Conservation (phyloP, 2,888 invertebrate genomes). For the Cephus nigrinus region DNA sequence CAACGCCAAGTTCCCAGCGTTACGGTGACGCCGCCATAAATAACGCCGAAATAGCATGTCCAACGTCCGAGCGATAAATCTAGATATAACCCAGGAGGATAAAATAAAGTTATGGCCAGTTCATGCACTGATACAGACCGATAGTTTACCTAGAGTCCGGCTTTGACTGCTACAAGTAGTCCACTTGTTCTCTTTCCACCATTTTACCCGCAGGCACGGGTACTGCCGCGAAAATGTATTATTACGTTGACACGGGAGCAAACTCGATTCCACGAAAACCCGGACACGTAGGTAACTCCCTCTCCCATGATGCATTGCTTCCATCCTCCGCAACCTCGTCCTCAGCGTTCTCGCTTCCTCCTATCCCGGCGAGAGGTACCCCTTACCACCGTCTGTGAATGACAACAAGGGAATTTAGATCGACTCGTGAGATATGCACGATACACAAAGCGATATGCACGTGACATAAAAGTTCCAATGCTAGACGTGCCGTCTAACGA, state of each 20-base stretch:
- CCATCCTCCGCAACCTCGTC: neutral
- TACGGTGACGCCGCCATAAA: conserved; percentile 41
- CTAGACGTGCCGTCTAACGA: neutral
- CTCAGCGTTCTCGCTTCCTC: neutral
- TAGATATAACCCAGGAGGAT: conserved; percentile 48
- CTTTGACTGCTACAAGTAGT: conserved; percentile 39
- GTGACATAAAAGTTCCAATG: neutral
- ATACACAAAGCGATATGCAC: neutral
- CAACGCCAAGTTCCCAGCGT: conserved; percentile 13
- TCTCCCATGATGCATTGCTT: neutral
- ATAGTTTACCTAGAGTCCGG: conserved; percentile 41
- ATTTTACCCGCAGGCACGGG: neutral
- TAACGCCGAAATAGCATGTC: conserved; percentile 52
- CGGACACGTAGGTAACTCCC: conserved; percentile 35
- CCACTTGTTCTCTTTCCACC: conserved; percentile 2
- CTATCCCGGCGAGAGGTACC: neutral
- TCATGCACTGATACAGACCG: conserved; percentile 49
- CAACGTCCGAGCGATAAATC: conserved; percentile 53
- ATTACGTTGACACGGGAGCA: conserved; percentile 49
- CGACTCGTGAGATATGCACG: neutral
- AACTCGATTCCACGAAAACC: conserved; percentile 46
- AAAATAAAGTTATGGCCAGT: conserved; percentile 55
- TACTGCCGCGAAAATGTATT: conserved; percentile 42
- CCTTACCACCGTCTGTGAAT: neutral
- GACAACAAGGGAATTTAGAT: neutral